phyloP scores from a whole-genome alignment of 2,797 vertebrate genomes.

The Lacerta bilineata region DNA sequence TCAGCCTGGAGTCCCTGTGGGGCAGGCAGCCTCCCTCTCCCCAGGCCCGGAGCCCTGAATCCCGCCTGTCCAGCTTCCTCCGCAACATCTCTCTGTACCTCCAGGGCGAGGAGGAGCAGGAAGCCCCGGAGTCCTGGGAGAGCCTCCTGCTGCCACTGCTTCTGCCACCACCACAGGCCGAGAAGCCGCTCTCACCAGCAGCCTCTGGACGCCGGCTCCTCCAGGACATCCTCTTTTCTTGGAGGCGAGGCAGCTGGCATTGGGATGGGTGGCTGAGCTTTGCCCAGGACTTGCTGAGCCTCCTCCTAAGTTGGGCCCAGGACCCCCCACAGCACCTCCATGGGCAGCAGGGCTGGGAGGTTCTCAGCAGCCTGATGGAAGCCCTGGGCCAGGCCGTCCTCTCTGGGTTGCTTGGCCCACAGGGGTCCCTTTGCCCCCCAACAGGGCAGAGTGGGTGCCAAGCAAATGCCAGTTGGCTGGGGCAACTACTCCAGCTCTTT shows the following conservation, averaged over 20 bases:
- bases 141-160: slow-evolving; percentile 77
- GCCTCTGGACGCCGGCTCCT: slow-evolving; percentile 74
- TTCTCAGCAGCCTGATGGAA: slow-evolving; percentile 86
- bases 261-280: slow-evolving; percentile 87
- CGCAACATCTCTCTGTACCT: too few relatives aligned
- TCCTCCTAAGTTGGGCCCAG: slow-evolving; percentile 75
- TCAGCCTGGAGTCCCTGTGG: slow-evolving; percentile 80
- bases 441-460: slow-evolving; percentile 85
- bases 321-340: slow-evolving; percentile 83
- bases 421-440: slow-evolving; percentile 85
- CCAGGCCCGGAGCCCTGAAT: neutral
- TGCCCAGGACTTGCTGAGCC: slow-evolving; percentile 73
- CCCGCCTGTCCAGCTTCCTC: slow-evolving; percentile 74
- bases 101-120: too few relatives aligned
- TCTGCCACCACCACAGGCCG: slow-evolving; percentile 73
- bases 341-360: slow-evolving; percentile 86
- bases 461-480: slow-evolving; percentile 85
- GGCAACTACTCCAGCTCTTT: slow-evolving; percentile 84
- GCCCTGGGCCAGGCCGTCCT: slow-evolving; percentile 85
- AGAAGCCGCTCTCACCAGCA: slow-evolving; percentile 75
- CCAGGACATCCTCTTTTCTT: slow-evolving; percentile 87
- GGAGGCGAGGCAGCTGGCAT: slow-evolving; percentile 86
- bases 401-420: slow-evolving; percentile 85
- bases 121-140: slow-evolving; percentile 80
- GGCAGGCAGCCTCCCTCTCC: slow-evolving; percentile 63